Evolutionary conservation across 2,888 invertebrate species (phyloP), one percentile per base, ranked within the genome.

Genomic region (Caradrina clavipalpis): DNA sequence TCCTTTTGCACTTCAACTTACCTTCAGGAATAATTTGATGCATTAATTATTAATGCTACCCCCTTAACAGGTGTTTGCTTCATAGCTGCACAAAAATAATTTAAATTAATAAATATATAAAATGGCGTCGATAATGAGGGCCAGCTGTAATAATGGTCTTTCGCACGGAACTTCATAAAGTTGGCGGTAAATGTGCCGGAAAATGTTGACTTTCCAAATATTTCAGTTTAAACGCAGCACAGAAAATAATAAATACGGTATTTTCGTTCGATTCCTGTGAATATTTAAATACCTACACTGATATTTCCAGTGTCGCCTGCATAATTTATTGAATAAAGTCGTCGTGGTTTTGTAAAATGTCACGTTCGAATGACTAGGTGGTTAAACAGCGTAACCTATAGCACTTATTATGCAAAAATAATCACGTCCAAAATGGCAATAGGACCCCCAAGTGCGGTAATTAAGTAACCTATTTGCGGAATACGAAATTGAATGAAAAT

Each of bases 171-270:
- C 68, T 64, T 76, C 74, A 75, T 79, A 73, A 63, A 80, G 35
- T 63, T 57, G 63, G 61, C 61, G 69, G 64, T 70, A 78, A 83
- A 83, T 83, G 77, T 65, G 70, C 68, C 63, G 76, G 69, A 78
- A 81, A 78, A 77, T 72, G 67, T 65, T 76, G 65, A 73, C 58
- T 57, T 76, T 66, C 62, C 69, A 69, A 80, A 82, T 82, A 84
- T 82, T 78, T 76, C 63, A 68, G 71, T 77, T 80, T 80, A 76
- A 80, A 75, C 56, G 55, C 54, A 63, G 66, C 60, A 63, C 69
- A 42, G 62, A 71, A 69, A 73, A 78, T 80, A 71, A 78, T 76
- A 61, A 73, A 73, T 71, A 70, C 70, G 31, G 53, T 51, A 76
- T 76, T 77, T 69, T 65, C 58, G 65, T 69, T 73, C 56, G 73